These are phyloP conservation scores for Antheraea assamensis DNA, from an alignment of 2,888 invertebrate species.

Conservation along the genomic window DNA sequence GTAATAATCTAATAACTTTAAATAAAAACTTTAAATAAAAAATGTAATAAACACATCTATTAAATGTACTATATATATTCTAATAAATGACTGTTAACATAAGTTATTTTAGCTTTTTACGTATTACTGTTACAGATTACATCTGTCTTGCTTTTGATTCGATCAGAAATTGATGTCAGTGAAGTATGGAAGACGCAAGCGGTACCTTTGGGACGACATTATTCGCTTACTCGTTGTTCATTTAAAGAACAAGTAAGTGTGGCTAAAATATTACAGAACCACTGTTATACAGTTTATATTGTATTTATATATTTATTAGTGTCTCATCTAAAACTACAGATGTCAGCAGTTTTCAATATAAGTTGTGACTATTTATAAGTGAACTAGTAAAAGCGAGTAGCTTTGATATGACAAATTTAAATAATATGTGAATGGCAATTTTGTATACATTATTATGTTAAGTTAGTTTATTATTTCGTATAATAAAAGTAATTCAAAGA, in stretches of 20 bases:
- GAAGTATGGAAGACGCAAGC: not conserved
- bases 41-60: too few species aligned
- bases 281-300: not conserved
- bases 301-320: not conserved
- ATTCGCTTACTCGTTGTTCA: conserved; percentile 1
- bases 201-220: conserved; percentile 11
- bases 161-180: conserved; percentile 1
- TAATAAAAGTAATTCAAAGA: not conserved
- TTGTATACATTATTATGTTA: too few species aligned
- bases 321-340: not conserved
- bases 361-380: not conserved
- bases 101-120: not conserved
- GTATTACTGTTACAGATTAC: conserved; percentile 3
- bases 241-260: conserved; percentile 8
- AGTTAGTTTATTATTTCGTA: not conserved
- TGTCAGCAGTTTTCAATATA: not conserved
- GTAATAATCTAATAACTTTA: too few species aligned
- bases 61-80: too few species aligned
- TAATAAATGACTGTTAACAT: too few species aligned
- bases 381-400: too few species aligned
- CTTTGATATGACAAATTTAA: too few species aligned
- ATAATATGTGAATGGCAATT: too few species aligned
- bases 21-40: too few species aligned
- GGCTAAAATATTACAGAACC: not conserved
- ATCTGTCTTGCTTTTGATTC: not conserved